phyloP scores from a whole-genome alignment of 2,888 invertebrate species.

The Cephus rjabovi region DNA sequence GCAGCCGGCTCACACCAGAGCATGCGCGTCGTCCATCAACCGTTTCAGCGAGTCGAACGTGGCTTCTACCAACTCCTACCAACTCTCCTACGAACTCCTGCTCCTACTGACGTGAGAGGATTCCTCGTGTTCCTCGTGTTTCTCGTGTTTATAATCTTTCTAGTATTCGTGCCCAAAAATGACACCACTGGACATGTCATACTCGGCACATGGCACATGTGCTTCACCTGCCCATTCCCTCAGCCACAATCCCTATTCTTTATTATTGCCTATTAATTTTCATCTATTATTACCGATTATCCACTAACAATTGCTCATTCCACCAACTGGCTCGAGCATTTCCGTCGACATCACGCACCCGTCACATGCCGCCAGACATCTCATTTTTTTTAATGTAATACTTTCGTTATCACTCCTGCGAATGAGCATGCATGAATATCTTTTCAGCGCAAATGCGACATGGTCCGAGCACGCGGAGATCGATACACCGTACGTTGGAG shows the following conservation, averaged over 20 bases:
- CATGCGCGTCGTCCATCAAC: conserved; percentile 46
- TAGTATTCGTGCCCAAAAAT: too few relatives aligned
- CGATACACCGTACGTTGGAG: background rate
- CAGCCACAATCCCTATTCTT: background rate
- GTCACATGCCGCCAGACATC: conserved; percentile 12
- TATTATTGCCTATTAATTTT: background rate
- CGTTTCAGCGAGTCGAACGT: background rate
- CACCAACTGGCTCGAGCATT: background rate
- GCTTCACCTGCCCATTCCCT: too few relatives aligned
- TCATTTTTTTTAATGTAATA: background rate
- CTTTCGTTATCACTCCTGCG: conserved; percentile 6
- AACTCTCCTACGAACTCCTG: too few relatives aligned
- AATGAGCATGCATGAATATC: background rate
- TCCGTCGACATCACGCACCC: conserved; percentile 14
- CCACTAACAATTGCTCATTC: conserved; percentile 1
- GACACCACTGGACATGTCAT: too few relatives aligned
- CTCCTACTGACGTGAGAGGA: too few relatives aligned
- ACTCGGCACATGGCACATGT: too few relatives aligned
- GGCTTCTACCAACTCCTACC: too few relatives aligned
- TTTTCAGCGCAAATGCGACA: background rate
- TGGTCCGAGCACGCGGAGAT: conserved; percentile 5
- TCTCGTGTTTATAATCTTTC: too few relatives aligned
- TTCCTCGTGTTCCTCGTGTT: too few relatives aligned
- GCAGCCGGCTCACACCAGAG: conserved; percentile 56
- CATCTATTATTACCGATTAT: background rate